Percentiles rank a stretch among this genome's conserved stretches.
These are phyloP conservation scores for Cremastinae sp. DNA, from an alignment of 2,888 invertebrate genomes.

Conservation along the genomic window DNA sequence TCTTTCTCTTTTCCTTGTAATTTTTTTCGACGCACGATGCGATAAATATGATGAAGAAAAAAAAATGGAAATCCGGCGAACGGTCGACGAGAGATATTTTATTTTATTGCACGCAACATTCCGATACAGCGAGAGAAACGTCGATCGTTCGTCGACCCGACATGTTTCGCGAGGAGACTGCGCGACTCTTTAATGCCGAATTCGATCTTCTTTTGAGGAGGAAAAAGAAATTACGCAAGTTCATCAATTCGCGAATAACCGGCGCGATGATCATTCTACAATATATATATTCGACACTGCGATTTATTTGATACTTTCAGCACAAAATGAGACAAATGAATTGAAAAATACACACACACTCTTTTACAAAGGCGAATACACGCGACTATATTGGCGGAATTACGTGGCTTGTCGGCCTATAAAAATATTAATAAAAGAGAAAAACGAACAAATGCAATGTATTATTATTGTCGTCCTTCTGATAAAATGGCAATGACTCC, in stretches of 20 bases:
- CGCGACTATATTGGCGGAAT: constrained; percentile 17
- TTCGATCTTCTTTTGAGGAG: no score
- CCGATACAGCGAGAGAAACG: constrained; percentile 52
- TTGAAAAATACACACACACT: background rate
- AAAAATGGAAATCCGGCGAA: constrained; percentile 40
- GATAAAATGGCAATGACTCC: background rate
- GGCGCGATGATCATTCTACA: background rate
- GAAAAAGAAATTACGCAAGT: no score
- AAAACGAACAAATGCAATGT: constrained; percentile 1
- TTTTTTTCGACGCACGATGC: no score
- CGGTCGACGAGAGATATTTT: constrained; percentile 41
- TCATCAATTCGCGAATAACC: background rate
- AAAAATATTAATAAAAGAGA: no score
- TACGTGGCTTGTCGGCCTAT: constrained; percentile 7
- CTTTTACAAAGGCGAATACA: constrained; percentile 2
- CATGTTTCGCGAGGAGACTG: no score
- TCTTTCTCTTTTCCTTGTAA: background rate
- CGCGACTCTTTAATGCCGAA: no score
- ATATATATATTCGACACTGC: constrained; percentile 1
- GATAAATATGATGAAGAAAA: background rate
- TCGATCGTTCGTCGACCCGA: no score
- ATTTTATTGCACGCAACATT: constrained; percentile 62
- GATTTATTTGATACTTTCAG: background rate
- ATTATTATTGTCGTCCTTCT: constrained; percentile 18
- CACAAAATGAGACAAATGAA: constrained; percentile 3